Base-by-base conservation (phyloP, 2,113 vertebrate species). In the Suncus etruscus region DNA sequence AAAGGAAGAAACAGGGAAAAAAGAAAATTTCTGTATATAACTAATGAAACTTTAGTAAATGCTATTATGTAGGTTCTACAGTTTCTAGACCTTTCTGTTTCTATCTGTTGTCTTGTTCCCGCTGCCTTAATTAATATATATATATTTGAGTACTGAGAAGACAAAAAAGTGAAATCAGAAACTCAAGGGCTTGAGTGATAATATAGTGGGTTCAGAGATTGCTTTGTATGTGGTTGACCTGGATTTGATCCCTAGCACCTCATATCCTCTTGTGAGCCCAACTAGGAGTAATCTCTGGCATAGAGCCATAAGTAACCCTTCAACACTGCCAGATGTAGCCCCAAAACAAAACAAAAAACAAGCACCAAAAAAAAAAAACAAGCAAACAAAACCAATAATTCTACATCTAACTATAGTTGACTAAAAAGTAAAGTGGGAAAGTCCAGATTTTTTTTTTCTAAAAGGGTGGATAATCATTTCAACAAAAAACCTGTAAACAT, bases 381-480 rank as follows among this genome's bases (percentile, higher is more conserved):
- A n/a, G n/a, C n/a, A 18, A 18, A 58, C 15, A 58, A 58, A 20
- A 9, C 16, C 54, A 58, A 58, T 2, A 20, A 58, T 58, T 58
- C 5, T 58, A 18, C 54, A 58, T 58, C 54, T 14, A 58, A n/a
- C n/a, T n/a, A n/a, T 58, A 18, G 16, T 58, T 18, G 20, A 58
- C 16, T 48, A 24, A 87, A 70, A 73, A 87, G 22, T 74, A 15
- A 78, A 86, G 73, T 27, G 15, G 66, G 4, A 76, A 86, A 84
- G 58, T 72, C 6, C 58, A 90, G 20, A 70, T 25, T 82, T 81
- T 18, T 32, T 79, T 82, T 68, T 39, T 83, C 83, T 74, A 32
- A 84, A 47, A 15, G 24, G 24, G 11, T 10, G 66, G 39, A 7
- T 29, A 7, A 65, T 11, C 54, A 73, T 70, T 32, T 76, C 63